These are phyloP conservation scores for Saccostrea cuccullata DNA, from an alignment of 1,140 invertebrate species.

Conservation along the genomic window DNA sequence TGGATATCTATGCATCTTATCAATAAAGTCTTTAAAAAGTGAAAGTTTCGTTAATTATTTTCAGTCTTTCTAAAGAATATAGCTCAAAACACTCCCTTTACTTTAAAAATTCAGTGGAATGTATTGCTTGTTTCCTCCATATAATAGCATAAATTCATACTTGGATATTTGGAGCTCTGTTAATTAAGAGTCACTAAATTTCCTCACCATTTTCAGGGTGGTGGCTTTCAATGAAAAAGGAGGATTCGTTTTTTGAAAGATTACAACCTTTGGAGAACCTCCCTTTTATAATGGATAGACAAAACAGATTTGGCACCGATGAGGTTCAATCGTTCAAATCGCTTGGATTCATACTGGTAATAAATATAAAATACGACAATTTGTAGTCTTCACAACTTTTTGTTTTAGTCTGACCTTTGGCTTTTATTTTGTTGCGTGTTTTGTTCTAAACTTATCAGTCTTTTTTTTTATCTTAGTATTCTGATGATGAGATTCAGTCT, in stretches of 20 bases:
- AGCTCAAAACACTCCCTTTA: no score
- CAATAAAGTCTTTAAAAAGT: no score
- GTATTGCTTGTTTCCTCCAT: not conserved
- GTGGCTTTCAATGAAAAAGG: constrained; percentile 19
- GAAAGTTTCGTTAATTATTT: no score
- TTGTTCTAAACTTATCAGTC: no score
- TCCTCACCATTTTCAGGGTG: not conserved
- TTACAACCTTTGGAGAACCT: not conserved
- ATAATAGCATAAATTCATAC: not conserved
- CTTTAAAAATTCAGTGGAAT: no score
- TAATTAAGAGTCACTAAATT: not conserved
- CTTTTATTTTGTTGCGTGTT: no score
- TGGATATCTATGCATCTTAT: no score
- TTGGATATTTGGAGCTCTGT: not conserved
- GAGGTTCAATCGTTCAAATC: not conserved
- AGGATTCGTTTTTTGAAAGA: not conserved
- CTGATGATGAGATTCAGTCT: not conserved
- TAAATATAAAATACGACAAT: not conserved
- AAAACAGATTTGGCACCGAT: not conserved
- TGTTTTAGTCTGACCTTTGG: no score
- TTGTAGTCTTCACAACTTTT: no score
- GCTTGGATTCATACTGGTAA: not conserved
- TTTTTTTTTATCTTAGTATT: not conserved
- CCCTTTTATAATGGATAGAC: not conserved
- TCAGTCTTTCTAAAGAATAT: no score